These are phyloP conservation scores for Ciconia nigra DNA, from an alignment of 2,797 vertebrate species.

Conservation along the genomic window DNA sequence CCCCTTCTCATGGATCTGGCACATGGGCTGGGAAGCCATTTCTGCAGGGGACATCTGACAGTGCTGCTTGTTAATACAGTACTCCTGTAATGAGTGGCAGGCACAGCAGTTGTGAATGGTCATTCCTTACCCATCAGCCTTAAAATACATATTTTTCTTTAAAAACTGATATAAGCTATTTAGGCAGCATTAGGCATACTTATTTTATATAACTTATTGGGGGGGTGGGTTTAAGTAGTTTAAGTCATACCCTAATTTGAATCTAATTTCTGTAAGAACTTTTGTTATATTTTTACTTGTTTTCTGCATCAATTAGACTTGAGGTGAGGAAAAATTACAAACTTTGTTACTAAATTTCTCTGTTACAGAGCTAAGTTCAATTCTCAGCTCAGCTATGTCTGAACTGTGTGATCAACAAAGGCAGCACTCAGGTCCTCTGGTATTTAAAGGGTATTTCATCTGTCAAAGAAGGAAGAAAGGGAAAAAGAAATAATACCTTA, in stretches of 20 bases:
- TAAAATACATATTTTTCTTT: neutral
- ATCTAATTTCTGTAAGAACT: neutral
- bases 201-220: neutral
- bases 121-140: neutral
- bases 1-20: neutral
- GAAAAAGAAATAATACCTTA: neutral
- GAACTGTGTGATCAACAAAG: neutral
- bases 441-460: neutral
- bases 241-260: neutral
- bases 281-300: neutral
- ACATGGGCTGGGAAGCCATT: neutral
- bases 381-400: neutral
- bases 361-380: neutral
- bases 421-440: neutral
- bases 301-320: neutral
- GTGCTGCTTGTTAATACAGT: neutral
- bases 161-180: neutral
- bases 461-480: neutral
- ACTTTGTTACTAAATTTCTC: neutral
- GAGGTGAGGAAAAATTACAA: neutral
- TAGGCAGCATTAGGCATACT: neutral
- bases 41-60: neutral
- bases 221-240: neutral
- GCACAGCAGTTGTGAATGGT: neutral
- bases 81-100: neutral